Evolutionary conservation across 2,797 vertebrate genomes (phyloP).

Genomic region (Decapterus maruadsi): DNA sequence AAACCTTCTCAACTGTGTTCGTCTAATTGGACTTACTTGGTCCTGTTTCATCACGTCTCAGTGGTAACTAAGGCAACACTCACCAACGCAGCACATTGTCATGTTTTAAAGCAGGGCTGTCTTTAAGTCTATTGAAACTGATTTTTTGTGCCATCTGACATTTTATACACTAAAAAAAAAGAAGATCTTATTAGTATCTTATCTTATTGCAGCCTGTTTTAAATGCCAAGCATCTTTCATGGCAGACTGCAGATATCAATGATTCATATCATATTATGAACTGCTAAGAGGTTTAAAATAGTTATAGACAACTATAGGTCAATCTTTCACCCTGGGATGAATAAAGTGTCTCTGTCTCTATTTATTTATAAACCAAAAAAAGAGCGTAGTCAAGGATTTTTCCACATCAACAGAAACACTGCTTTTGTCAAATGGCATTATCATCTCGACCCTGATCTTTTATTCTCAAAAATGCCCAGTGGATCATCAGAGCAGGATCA

Average conservation of each 20-base stretch:
- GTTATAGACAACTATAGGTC: too few relatives aligned
- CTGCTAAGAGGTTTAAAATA: too few relatives aligned
- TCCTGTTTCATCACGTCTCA: neutral
- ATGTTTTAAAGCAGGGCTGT: neutral
- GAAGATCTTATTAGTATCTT: neutral
- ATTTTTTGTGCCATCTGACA: neutral
- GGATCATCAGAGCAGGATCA: slow-evolving; percentile 1
- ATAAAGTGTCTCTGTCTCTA: too few relatives aligned
- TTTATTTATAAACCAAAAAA: slow-evolving; percentile 26
- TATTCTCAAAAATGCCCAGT: slow-evolving; percentile 41
- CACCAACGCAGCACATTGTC: neutral
- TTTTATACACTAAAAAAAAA: neutral
- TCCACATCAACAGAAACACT: slow-evolving; percentile 42
- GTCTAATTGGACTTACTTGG: neutral
- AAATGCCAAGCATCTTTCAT: neutral
- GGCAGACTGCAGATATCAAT: neutral
- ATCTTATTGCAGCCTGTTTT: neutral
- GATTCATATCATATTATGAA: neutral
- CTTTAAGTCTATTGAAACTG: neutral
- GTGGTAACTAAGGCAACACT: neutral
- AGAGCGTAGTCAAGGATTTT: slow-evolving; percentile 47
- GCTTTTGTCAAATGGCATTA: slow-evolving; percentile 50
- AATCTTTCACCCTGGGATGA: too few relatives aligned
- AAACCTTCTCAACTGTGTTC: neutral
- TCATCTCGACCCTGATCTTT: slow-evolving; percentile 38